These are phyloP conservation scores for Paedocypris micromegethes DNA, from an alignment of 2,797 vertebrate genomes.

Conservation along the genomic window DNA sequence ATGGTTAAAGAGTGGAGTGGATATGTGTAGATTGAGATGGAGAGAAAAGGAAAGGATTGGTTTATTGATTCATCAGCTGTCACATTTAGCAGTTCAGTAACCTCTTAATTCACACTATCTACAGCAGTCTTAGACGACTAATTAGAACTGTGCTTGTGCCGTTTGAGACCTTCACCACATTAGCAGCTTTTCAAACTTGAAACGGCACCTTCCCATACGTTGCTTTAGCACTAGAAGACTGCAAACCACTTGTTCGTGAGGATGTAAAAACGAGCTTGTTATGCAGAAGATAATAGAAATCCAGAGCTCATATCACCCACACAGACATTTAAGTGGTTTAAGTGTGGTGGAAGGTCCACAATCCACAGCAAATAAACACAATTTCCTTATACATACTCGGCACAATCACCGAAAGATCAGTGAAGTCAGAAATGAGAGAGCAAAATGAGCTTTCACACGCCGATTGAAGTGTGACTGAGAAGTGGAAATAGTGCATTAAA, in stretches of 20 bases:
- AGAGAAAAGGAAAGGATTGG: constrained; percentile 32
- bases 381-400: not conserved
- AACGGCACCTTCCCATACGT: not conserved
- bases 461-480: constrained; percentile 4
- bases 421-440: constrained; percentile 5
- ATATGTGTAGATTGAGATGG: constrained; percentile 33
- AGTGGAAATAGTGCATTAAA: constrained; percentile 8
- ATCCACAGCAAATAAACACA: not conserved
- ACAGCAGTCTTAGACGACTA: constrained; percentile 29
- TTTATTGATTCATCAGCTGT: constrained; percentile 71
- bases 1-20: constrained; percentile 41
- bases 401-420: not conserved
- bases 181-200: constrained; percentile 21
- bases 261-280: not conserved
- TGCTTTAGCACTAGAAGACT: not conserved
- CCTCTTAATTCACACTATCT: constrained; percentile 44
- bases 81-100: constrained; percentile 57
- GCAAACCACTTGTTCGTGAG: not conserved
- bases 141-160: constrained; percentile 26
- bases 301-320: not conserved
- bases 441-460: constrained; percentile 12
- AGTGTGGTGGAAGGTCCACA: not conserved
- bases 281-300: not conserved
- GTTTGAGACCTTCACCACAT: constrained; percentile 18
- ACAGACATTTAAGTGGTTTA: constrained; percentile 10